These are phyloP conservation scores for Agonopterix arenella DNA, from an alignment of 2,888 invertebrate species.

Conservation along the genomic window DNA sequence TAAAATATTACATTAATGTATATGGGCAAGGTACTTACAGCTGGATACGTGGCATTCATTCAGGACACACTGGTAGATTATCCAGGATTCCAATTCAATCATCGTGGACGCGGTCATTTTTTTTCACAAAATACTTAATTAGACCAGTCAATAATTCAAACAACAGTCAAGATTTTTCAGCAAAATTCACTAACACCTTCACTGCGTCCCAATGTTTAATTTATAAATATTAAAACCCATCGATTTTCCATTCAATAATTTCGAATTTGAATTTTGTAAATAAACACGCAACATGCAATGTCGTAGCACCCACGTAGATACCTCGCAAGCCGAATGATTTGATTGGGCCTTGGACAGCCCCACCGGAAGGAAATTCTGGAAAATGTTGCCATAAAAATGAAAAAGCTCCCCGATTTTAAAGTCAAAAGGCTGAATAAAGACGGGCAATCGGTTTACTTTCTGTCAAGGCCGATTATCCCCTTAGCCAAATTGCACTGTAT, in stretches of 20 bases:
- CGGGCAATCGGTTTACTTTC: too few species aligned
- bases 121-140: conserved; percentile 26
- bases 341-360: conserved; percentile 28
- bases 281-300: conserved; percentile 33
- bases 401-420: not conserved
- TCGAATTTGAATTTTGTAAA: conserved; percentile 28
- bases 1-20: too few species aligned
- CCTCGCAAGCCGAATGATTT: conserved; percentile 46
- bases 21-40: conserved; percentile 69
- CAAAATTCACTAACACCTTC: conserved; percentile 28
- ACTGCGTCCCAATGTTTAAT: conserved; percentile 15
- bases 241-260: conserved; percentile 39
- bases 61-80: conserved; percentile 82
- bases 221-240: not conserved
- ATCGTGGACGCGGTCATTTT: conserved; percentile 75
- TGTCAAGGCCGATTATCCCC: too few species aligned
- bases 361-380: conserved; percentile 23
- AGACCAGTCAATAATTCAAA: conserved; percentile 34
- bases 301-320: conserved; percentile 37
- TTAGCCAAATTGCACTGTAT: too few species aligned
- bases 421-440: too few species aligned
- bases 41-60: conserved; percentile 81
- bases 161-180: conserved; percentile 17
- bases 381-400: conserved; percentile 25
- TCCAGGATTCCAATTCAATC: conserved; percentile 82